These are phyloP conservation scores for Ceratosolen fusciceps DNA, from an alignment of 1,140 invertebrate species.

Conservation along the genomic window DNA sequence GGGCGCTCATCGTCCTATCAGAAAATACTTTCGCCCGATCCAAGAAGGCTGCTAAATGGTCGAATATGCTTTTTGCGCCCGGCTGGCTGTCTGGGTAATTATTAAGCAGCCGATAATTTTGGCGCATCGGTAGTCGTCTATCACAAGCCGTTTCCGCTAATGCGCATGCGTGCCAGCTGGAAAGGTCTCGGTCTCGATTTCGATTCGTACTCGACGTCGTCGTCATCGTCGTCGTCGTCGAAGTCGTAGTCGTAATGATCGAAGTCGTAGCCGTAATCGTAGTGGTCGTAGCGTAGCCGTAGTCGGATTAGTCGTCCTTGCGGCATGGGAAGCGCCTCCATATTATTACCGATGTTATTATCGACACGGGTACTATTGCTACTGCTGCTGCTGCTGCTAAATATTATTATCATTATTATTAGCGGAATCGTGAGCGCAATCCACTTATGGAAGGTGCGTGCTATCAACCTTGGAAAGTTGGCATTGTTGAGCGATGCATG, in stretches of 20 bases:
- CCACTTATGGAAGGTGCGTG: conserved; percentile 27
- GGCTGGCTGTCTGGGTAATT: not conserved
- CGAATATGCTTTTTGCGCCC: too few species aligned
- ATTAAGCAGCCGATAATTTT: not conserved
- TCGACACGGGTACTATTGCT: not conserved
- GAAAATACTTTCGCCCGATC: too few species aligned
- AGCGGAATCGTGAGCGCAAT: conserved; percentile 18
- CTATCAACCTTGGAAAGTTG: conserved; percentile 67
- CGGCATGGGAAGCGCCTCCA: not conserved
- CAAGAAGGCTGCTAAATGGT: not conserved
- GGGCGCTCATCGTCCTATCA: too few species aligned
- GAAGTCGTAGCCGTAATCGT: too few species aligned
- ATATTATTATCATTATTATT: not conserved
- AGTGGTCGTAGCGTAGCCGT: too few species aligned
- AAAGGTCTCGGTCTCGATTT: not conserved
- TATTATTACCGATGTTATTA: not conserved
- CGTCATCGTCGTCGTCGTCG: too few species aligned
- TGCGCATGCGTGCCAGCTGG: too few species aligned
- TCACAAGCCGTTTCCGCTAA: too few species aligned
- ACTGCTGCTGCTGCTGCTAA: not conserved
- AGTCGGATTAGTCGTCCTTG: too few species aligned
- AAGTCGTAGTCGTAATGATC: too few species aligned
- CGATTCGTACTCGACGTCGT: too few species aligned
- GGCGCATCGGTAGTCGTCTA: not conserved
- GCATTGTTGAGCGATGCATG: conserved; percentile 65